Base-by-base conservation (phyloP, 2,113 vertebrate species). In the Terrapene triunguis region DNA sequence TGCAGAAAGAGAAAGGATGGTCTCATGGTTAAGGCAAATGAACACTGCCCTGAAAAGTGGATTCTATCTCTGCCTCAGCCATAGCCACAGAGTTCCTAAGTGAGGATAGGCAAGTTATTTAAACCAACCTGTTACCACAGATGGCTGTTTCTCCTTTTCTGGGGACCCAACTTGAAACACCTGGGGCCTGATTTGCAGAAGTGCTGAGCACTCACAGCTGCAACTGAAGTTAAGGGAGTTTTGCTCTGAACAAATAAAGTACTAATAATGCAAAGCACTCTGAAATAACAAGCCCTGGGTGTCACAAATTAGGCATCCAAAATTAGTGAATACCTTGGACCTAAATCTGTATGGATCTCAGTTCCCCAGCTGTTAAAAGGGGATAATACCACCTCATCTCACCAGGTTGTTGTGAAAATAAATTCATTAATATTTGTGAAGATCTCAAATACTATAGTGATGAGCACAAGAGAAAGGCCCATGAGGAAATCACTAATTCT, bases 401-500 rank as follows among this genome's bases (percentile, higher is more conserved):
- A 24, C 59, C 80, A 51, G 0, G 1, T 2, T 2, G 14, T 47
- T 82, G 88, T 0, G 0, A 94, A 95, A 95, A 84, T 29, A 82
- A 82, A 59, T 50, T 19, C 0, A 0, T 29, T 78, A 50, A 0
- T 50, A 38, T 81, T 90, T 93, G 47, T 55, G 65, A 92, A 95
- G 89, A 80, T 88, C 53, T 6, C 13, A 83, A 69, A 76, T 76
- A 76, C 72, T 76, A 44, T 76, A 76, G 38, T 12, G 38, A 24
- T 42, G n/a, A 76, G n/a, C 69, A 38, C 21, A 42, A 89, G 4
- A 9, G 59, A 51, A 94, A 94, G 94, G 32, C 3, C 22, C 80
- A 42, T 19, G 25, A 82, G 80, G 53, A 95, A 89, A 84, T 93
- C 3, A 82, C 51, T 19, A 69, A 76, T 84, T 96, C 62, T 55